Evolutionary conservation across 2,888 invertebrate species (phyloP).

Genomic region (Griposia aprilina): DNA sequence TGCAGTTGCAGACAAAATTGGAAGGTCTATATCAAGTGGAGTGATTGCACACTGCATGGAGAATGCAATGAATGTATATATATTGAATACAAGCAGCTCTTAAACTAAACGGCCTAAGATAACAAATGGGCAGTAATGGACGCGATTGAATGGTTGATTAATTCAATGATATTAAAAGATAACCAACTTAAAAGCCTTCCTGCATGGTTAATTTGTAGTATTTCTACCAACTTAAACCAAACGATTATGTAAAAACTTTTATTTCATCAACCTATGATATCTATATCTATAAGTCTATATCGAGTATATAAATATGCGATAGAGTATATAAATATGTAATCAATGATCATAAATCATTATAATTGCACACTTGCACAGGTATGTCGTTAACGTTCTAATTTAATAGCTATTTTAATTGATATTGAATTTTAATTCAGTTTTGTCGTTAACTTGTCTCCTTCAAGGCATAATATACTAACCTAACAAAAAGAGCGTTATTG

Average conservation of each 20-base stretch:
- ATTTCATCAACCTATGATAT: not conserved
- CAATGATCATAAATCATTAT: not conserved
- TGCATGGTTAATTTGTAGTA: not conserved
- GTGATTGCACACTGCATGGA: not conserved
- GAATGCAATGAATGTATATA: not conserved
- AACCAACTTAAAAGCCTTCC: not conserved
- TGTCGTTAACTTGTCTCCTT: slow-evolving; percentile 24
- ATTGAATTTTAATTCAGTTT: slow-evolving; percentile 43
- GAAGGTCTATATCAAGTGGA: not conserved
- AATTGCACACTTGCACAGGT: slow-evolving; percentile 28
- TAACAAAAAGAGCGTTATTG: slow-evolving; percentile 18
- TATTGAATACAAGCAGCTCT: not conserved
- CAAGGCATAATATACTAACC: not conserved
- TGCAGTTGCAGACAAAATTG: not conserved
- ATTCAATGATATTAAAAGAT: not conserved
- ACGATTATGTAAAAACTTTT: not conserved
- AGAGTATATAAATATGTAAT: not conserved
- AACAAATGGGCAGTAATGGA: not conserved
- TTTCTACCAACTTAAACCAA: not conserved
- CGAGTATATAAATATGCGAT: not conserved
- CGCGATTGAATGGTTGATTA: not conserved
- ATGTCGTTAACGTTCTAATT: slow-evolving; percentile 15
- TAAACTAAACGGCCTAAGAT: not conserved
- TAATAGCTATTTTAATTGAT: slow-evolving; percentile 47
- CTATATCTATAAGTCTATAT: not conserved